Evolutionary conservation across 1,140 invertebrate species (phyloP), one percentile per base, ranked within the genome.

Genomic region (Aplysia californica): DNA sequence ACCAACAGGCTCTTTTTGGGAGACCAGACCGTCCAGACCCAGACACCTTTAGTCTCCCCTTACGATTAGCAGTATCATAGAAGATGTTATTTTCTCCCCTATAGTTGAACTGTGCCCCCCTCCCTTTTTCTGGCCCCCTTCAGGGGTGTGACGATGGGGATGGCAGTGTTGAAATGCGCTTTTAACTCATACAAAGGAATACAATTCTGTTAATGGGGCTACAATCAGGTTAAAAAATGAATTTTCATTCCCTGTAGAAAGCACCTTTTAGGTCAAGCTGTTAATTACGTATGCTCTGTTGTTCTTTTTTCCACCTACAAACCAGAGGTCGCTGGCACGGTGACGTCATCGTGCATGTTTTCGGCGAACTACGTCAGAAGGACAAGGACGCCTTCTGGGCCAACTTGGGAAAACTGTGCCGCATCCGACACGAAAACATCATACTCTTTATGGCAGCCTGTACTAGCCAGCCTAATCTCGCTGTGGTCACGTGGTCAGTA

Each of bases 401-500:
- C 18, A 86, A 90, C 23, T 87, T 91, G 50, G 82, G 83, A 18
- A 87, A 86, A 39, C 84, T 91, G 39, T 88, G 85, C 56, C 87
- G 88, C 80, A 91, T 91, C 31, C 85, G 91, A 3, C 91, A 91
- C 75, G 91, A 91, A 79, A 91, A 91, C 79, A 88, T 91, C 39
- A 87, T 89, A 6, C 85, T 91, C 6, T 91, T 91, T 78, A 91
- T 91, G 91, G 91, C 91, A 0, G 90, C 90, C 0, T 91, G 90
- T 73, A 86, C 90, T 21, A 84, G 86, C 58, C 84, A 85, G 0
- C 87, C 87, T 5, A 80, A 87, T 59, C 79, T 91, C 23, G 89
- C 90, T 5, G 87, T 91, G 35, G 85, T 91, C 36, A 91, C 89
- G 18, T 90, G 90, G 85, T 89, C 76, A 79, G 78, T n/a, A n/a